A percentile compares a stretch with the other conserved stretches of the same genome.
phyloP scores from a whole-genome alignment of 2,113 vertebrate genomes.

The Pedionomus torquatus region DNA sequence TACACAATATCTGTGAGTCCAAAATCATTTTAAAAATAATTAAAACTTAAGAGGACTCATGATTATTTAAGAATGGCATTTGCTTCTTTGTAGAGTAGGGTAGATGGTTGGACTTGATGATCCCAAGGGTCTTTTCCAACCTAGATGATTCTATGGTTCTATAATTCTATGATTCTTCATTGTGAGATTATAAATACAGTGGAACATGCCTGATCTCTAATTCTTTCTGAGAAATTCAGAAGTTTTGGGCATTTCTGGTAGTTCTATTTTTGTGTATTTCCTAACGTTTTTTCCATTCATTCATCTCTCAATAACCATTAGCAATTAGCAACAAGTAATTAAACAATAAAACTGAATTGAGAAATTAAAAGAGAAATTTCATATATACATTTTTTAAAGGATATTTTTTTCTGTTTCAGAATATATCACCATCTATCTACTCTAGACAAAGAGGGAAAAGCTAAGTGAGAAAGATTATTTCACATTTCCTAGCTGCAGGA shows the following conservation, averaged over 20 bases:
- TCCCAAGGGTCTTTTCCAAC: too few relatives aligned
- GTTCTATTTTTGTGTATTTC: not conserved
- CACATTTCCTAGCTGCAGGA: not conserved
- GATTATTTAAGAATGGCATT: not conserved
- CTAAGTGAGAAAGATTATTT: not conserved
- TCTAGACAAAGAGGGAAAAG: not conserved
- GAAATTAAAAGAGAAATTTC: not conserved
- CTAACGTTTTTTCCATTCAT: not conserved
- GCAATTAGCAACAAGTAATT: not conserved
- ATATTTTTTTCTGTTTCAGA: not conserved
- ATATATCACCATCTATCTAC: not conserved
- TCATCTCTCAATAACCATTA: not conserved
- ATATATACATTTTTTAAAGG: not conserved
- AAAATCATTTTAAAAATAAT: not conserved
- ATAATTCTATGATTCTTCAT: too few relatives aligned
- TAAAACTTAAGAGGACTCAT: not conserved
- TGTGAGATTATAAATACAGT: not conserved
- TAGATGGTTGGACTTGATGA: too few relatives aligned
- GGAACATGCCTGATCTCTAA: not conserved
- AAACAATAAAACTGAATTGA: not conserved
- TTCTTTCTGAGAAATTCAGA: not conserved
- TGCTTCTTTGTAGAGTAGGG: too few relatives aligned
- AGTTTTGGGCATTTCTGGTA: not conserved
- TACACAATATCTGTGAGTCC: not conserved
- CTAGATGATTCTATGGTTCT: too few relatives aligned